phyloP scores from a whole-genome alignment of 2,888 invertebrate genomes.

The Ischnus inquisitorius region DNA sequence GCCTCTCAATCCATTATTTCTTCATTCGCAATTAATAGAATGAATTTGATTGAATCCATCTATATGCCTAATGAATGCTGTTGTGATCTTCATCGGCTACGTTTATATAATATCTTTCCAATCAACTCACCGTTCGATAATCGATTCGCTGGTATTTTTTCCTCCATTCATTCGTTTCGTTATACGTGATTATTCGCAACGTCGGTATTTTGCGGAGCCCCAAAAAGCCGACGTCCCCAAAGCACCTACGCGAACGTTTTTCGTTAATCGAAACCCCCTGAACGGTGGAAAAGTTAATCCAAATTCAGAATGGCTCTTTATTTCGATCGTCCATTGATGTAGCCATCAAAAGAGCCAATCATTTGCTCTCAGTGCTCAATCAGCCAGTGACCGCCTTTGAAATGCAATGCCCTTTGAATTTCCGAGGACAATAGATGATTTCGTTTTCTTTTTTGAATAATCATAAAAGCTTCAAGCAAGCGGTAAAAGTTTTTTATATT shows the following conservation, averaged over 20 bases:
- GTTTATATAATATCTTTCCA: too few species aligned
- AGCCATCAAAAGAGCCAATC: neutral
- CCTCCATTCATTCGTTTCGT: neutral
- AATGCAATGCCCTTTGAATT: neutral
- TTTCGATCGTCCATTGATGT: neutral
- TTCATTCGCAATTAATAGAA: neutral
- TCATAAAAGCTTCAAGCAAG: too few species aligned
- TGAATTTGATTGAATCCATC: neutral
- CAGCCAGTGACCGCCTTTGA: neutral
- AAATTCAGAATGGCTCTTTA: neutral
- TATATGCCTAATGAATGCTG: neutral
- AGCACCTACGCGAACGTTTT: neutral
- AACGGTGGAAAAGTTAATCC: neutral
- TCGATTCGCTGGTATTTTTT: neutral
- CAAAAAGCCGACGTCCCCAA: neutral
- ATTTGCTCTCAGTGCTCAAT: too few species aligned
- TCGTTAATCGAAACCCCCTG: neutral
- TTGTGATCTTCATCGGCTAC: too few species aligned
- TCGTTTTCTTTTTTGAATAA: too few species aligned
- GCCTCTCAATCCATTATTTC: slow-evolving; percentile 19
- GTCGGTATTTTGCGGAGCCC: neutral
- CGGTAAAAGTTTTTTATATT: too few species aligned
- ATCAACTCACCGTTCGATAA: neutral
- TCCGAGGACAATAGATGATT: neutral
- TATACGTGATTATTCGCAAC: neutral